phyloP scores from a whole-genome alignment of 2,888 invertebrate species.

The Lutraria lutraria region DNA sequence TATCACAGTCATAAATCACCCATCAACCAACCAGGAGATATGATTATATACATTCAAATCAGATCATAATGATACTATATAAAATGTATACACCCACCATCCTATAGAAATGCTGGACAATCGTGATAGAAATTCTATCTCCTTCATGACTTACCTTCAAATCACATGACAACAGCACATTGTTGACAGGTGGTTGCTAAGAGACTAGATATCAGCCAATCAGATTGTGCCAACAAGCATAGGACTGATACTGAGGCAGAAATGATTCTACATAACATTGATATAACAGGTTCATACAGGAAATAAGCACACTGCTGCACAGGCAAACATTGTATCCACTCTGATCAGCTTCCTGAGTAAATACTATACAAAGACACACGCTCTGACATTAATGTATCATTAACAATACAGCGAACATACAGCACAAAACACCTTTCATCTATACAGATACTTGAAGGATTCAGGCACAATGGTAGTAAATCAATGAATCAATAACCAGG shows the following conservation, averaged over 20 bases:
- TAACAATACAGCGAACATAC: conserved; percentile 36
- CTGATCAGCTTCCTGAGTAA: conserved; percentile 42
- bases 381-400: conserved; percentile 31
- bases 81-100: conserved; percentile 36
- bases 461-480: conserved; percentile 23
- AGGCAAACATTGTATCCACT: conserved; percentile 29
- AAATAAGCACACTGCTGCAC: conserved; percentile 22
- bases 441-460: conserved; percentile 30
- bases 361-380: conserved; percentile 20
- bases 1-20: neutral
- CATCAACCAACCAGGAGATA: neutral
- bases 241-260: conserved; percentile 59
- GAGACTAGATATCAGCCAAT: conserved; percentile 81
- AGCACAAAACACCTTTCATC: conserved; percentile 22
- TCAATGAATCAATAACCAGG: conserved; percentile 50
- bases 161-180: conserved; percentile 54
- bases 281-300: conserved; percentile 38
- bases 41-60: neutral
- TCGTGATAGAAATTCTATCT: conserved; percentile 36
- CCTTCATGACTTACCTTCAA: conserved; percentile 57
- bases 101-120: conserved; percentile 30
- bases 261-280: conserved; percentile 30
- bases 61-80: neutral
- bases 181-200: conserved; percentile 78
- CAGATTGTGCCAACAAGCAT: conserved; percentile 72